Conservation (phyloP, 2,797 vertebrate species). For the Crocodylus rhombifer region DNA sequence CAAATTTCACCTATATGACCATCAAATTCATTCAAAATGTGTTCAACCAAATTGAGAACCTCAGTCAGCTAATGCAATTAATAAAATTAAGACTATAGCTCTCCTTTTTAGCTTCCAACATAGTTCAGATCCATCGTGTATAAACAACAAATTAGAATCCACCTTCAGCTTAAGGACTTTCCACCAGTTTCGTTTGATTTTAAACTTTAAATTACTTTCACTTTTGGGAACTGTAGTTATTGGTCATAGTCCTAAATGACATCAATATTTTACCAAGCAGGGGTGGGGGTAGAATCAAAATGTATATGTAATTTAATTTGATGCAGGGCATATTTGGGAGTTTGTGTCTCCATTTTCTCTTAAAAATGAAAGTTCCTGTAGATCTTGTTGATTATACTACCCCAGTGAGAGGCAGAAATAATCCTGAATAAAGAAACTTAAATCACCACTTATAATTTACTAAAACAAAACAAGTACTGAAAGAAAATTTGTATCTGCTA, state of each 20-base stretch:
- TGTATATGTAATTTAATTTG: constrained; percentile 44
- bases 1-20: constrained; percentile 47
- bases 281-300: constrained; percentile 30
- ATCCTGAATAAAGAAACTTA: constrained; percentile 62
- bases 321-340: constrained; percentile 11
- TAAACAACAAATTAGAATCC: neutral
- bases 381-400: constrained; percentile 67
- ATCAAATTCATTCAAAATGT: constrained; percentile 13
- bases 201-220: neutral
- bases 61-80: neutral
- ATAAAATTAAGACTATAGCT: neutral
- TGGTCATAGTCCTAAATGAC: neutral
- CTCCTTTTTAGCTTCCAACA: constrained; percentile 8
- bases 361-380: constrained; percentile 46
- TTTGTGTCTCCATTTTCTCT: constrained; percentile 51
- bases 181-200: neutral
- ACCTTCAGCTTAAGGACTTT: neutral
- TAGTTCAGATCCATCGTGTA: neutral
- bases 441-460: constrained; percentile 72
- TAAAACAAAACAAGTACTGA: constrained; percentile 73
- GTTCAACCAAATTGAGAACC: constrained; percentile 23
- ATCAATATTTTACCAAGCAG: neutral
- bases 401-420: constrained; percentile 76
- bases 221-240: neutral
- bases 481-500: constrained; percentile 46